Evolutionary conservation across 2,113 vertebrate genomes (phyloP).

Genomic region (Plectropomus leopardus): DNA sequence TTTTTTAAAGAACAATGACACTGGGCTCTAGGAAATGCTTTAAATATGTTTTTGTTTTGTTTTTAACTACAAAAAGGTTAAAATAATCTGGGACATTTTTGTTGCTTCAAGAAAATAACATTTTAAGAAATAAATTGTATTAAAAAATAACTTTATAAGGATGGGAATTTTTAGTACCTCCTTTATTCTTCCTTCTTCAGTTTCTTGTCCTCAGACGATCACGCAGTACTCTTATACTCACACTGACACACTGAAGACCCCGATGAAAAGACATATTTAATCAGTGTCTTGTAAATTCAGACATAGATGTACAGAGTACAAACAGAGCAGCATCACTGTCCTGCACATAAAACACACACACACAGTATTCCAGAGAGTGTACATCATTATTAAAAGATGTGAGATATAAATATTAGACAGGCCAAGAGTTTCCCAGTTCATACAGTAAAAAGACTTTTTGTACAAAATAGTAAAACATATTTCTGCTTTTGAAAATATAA

Average conservation of each 20-base stretch:
- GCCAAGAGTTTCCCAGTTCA: constrained; percentile 54
- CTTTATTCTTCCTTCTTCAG: no score
- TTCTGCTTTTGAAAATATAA: constrained; percentile 68
- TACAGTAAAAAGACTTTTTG: constrained; percentile 68
- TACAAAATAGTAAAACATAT: constrained; percentile 73
- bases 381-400: constrained; percentile 48
- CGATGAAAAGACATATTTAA: constrained; percentile 47
- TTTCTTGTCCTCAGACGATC: not conserved
- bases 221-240: not conserved
- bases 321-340: constrained; percentile 24
- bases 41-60: no score
- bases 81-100: no score
- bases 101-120: no score
- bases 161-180: no score
- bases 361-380: constrained; percentile 41
- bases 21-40: not conserved
- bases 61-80: no score
- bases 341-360: constrained; percentile 33
- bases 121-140: no score
- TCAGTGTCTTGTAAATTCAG: constrained; percentile 60
- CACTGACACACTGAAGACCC: constrained; percentile 25
- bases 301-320: constrained; percentile 17
- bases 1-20: not conserved
- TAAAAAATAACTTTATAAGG: no score
- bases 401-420: constrained; percentile 75